Conservation (phyloP, 2,888 invertebrate species). For the Cerastis leucographa region DNA sequence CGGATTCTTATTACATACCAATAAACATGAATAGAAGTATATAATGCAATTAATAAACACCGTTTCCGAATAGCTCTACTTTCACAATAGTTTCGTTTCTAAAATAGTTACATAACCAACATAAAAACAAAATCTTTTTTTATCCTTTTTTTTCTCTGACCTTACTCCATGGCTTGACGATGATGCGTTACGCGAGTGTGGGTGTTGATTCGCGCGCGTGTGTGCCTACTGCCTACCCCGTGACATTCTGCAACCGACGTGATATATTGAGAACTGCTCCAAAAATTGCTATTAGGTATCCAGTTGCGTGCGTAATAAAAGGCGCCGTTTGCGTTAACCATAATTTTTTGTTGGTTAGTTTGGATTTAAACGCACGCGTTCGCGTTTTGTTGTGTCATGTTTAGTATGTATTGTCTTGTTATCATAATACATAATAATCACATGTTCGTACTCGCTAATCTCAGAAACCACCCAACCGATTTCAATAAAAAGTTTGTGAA, state of each 20-base stretch:
- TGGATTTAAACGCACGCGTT: constrained; percentile 36
- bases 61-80: not conserved
- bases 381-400: not conserved
- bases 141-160: constrained; percentile 72
- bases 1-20: not conserved
- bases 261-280: constrained; percentile 89
- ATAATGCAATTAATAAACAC: not conserved
- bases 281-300: constrained; percentile 84
- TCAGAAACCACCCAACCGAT: not conserved
- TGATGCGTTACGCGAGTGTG: constrained; percentile 80
- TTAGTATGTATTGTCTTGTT: not conserved
- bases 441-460: not conserved
- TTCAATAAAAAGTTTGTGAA: not conserved
- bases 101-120: not conserved
- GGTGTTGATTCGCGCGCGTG: constrained; percentile 72
- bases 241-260: constrained; percentile 87
- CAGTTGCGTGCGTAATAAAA: constrained; percentile 67
- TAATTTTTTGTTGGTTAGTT: constrained; percentile 51
- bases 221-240: constrained; percentile 80
- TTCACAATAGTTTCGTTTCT: not conserved
- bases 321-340: constrained; percentile 64
- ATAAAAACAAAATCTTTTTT: not conserved
- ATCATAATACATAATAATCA: not conserved
- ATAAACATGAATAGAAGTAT: not conserved
- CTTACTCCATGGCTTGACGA: constrained; percentile 84